Evolutionary conservation across 2,888 invertebrate species (phyloP).

Genomic region (Oxyteleia sp.): DNA sequence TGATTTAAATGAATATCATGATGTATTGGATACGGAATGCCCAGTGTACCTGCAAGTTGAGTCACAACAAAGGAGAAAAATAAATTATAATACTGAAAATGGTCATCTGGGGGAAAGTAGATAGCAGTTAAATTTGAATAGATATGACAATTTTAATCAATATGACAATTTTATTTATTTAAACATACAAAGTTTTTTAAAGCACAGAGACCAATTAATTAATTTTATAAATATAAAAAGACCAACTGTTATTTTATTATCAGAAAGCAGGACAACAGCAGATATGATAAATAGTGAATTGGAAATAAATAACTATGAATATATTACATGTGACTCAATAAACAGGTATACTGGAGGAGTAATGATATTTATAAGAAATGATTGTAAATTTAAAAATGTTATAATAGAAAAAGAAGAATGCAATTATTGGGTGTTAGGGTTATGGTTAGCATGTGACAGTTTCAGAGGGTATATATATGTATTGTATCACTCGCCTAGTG

Average conservation of each 20-base stretch:
- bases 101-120: no score
- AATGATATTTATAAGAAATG: neutral
- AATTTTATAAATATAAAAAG: conserved; percentile 5
- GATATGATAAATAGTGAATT: conserved; percentile 17
- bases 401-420: neutral
- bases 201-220: conserved; percentile 11
- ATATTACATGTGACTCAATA: conserved; percentile 16
- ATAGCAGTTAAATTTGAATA: neutral
- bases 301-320: conserved; percentile 7
- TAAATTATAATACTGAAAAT: neutral
- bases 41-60: neutral
- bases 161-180: neutral
- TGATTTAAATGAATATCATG: neutral
- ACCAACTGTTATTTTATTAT: neutral
- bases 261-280: neutral
- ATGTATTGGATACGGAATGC: neutral
- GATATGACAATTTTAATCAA: neutral
- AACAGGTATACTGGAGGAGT: conserved; percentile 22
- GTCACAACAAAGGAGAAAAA: neutral
- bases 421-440: neutral
- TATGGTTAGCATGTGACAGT: neutral
- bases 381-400: conserved; percentile 7
- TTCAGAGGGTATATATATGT: neutral
- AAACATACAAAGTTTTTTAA: conserved; percentile 15
- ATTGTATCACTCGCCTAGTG: neutral